Base-by-base conservation (phyloP, 2,113 vertebrate genomes). In the Phaetusa simplex region DNA sequence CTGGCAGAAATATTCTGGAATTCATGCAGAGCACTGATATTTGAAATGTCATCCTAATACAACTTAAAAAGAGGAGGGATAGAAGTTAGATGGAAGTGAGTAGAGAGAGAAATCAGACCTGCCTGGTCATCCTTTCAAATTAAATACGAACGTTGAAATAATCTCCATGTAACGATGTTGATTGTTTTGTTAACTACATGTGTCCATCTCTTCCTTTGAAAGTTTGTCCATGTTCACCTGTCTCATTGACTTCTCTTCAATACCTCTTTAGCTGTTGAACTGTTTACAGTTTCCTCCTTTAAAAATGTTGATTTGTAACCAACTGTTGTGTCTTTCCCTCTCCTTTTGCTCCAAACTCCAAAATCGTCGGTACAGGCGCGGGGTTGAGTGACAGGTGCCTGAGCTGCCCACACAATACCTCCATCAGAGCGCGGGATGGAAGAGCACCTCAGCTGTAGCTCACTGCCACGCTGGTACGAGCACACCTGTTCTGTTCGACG, bases 1-100 rank as follows among this genome's bases (percentile, higher is more conserved):
- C 61, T 95, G 94, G 65, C 88, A 82, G 58, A 58, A 49, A 38
- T 19, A 79, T 84, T 92, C 84, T 92, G 80, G 85, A 92, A 93
- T 61, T 71, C 50, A 42, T 43, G 49, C 56, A 86, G 80, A 53
- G 64, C 72, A 17, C 42, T 26, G n/a, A 47, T 71, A 56, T 49
- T 65, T 69, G 66, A 62, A 86, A 86, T 66, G 50, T 55, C 52
- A 66, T 71, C 69, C 40, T 27, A 34, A 78, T 21, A 9, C 15
- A 59, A 42, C 30, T 78, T 65, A 15, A 78, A 61, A 34, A 40
- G 58, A 59, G 20, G 53, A 89, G 65, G 69, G 24, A 52, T 1
- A 58, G 30, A 45, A 82, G 56, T 55, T 1, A 38, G 40, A n/a
- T 76, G 65, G 62, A 49, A 30, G 29, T 42, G 5, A n/a, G 11